Evolutionary conservation across 2,888 invertebrate species (phyloP).

Genomic region (Sarcophaga rosellei): DNA sequence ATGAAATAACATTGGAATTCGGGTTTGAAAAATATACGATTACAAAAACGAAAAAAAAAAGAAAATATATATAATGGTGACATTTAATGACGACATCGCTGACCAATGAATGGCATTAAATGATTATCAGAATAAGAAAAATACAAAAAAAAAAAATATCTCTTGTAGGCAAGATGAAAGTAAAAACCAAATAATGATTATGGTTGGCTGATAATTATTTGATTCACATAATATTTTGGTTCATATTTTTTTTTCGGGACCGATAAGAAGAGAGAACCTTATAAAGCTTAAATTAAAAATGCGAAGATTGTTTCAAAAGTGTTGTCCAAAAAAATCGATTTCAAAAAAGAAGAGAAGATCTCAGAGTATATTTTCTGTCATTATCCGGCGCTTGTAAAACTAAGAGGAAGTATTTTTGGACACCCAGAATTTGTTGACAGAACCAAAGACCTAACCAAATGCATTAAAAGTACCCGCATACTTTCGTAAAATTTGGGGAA

Average conservation of each 20-base stretch:
- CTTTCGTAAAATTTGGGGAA: too few species aligned
- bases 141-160: background rate
- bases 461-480: too few species aligned
- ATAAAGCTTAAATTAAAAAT: conserved; percentile 27
- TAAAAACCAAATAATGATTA: conserved; percentile 14
- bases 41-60: too few species aligned
- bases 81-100: conserved; percentile 48
- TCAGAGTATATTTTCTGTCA: too few species aligned
- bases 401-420: too few species aligned
- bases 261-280: conserved; percentile 35
- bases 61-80: background rate
- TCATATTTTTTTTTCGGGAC: conserved; percentile 1
- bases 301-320: background rate
- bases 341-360: too few species aligned
- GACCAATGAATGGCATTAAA: conserved; percentile 57
- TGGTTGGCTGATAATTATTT: conserved; percentile 8
- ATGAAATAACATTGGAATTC: background rate
- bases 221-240: conserved; percentile 3
- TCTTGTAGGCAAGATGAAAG: conserved; percentile 49
- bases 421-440: too few species aligned
- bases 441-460: too few species aligned
- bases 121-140: conserved; percentile 36
- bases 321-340: too few species aligned
- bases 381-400: too few species aligned
- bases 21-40: background rate